Evolutionary conservation across 2,113 vertebrate species (phyloP).

Genomic region (Phyllopteryx taeniolatus): DNA sequence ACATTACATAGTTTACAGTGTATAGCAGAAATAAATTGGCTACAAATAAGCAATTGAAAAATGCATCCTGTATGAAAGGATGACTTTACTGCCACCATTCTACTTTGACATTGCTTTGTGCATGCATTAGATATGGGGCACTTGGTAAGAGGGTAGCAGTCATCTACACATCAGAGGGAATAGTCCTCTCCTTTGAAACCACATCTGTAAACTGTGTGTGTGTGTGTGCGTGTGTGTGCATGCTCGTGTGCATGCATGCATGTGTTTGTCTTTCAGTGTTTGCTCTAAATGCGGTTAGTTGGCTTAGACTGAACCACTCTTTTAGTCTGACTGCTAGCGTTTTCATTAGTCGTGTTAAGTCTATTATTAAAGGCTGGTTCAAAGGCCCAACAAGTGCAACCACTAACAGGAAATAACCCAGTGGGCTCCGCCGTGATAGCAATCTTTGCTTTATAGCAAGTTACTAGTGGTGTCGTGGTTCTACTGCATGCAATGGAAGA

Average conservation of each 20-base stretch:
- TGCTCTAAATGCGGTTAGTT: slow-evolving; percentile 62
- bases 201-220: slow-evolving; percentile 64
- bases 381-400: slow-evolving; percentile 75
- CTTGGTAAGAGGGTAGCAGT: slow-evolving; percentile 53
- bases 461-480: slow-evolving; percentile 26
- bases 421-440: slow-evolving; percentile 47
- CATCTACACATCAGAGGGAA: slow-evolving; percentile 65
- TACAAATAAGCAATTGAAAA: slow-evolving; percentile 12
- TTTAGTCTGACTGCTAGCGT: slow-evolving; percentile 75
- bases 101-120: slow-evolving; percentile 2
- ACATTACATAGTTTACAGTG: slow-evolving; percentile 25
- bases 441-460: slow-evolving; percentile 39
- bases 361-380: slow-evolving; percentile 74
- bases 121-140: slow-evolving; percentile 34
- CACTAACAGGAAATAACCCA: slow-evolving; percentile 73
- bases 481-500: slow-evolving; percentile 24
- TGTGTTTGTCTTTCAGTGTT: slow-evolving; percentile 43
- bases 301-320: slow-evolving; percentile 68
- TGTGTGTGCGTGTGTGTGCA: slow-evolving; percentile 25
- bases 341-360: slow-evolving; percentile 77
- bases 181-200: slow-evolving; percentile 63
- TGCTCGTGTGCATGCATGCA: slow-evolving; percentile 29
- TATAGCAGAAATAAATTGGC: slow-evolving; percentile 22
- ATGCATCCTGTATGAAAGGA: slow-evolving; percentile 1
- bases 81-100: slow-evolving; percentile 25